Percentiles rank a stretch among this genome's conserved stretches.
Conservation (phyloP, 2,113 vertebrate genomes). For the Oreocharis arfaki region DNA sequence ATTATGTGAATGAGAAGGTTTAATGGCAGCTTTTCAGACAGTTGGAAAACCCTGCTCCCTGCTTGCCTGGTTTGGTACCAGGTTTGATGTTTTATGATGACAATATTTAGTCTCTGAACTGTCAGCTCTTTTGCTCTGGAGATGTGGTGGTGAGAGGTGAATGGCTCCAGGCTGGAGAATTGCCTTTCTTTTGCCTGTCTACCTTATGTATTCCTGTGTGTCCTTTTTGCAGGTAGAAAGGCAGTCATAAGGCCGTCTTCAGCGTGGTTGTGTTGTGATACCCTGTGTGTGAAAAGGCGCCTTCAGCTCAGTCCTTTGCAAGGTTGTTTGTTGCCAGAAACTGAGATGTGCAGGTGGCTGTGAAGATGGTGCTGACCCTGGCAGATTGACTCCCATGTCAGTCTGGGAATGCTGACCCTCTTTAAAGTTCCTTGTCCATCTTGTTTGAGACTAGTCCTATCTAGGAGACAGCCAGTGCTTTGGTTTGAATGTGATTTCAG, state of each 20-base stretch:
- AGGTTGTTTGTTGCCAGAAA: not conserved
- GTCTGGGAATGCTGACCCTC: not conserved
- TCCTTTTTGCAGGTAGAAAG: not conserved
- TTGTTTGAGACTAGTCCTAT: not conserved
- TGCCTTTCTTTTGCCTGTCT: not conserved
- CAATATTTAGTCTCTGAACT: not conserved
- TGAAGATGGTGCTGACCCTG: not conserved
- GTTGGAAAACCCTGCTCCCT: not conserved
- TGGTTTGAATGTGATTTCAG: not conserved
- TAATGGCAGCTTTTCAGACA: not conserved
- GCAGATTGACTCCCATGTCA: not conserved
- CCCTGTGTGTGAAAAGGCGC: accelerated
- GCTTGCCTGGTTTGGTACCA: not conserved
- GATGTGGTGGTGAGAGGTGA: not conserved
- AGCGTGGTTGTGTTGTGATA: not conserved
- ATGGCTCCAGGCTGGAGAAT: not conserved
- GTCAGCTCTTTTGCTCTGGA: not conserved
- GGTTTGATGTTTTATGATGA: not conserved
- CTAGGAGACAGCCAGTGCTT: not conserved
- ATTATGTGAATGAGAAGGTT: not conserved
- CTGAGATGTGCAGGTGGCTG: not conserved
- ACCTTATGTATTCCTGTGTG: not conserved
- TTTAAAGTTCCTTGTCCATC: not conserved
- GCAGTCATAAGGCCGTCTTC: not conserved
- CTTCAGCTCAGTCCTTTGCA: not conserved